Base-by-base conservation (phyloP, 2,797 vertebrate species). In the Eurystomus glaucurus region DNA sequence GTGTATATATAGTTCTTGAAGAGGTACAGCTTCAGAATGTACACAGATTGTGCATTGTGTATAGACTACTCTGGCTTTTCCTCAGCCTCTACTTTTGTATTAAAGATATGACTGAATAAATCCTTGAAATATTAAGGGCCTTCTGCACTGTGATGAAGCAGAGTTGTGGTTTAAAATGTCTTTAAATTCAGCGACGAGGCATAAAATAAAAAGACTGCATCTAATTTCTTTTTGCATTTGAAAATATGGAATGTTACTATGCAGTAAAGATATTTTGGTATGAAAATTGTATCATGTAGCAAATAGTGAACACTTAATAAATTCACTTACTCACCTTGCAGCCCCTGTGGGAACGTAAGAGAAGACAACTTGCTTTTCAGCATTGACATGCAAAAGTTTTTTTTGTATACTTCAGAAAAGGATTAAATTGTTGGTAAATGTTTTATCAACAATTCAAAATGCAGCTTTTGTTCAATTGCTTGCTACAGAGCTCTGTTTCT, bases 71-170 rank as follows among this genome's bases (percentile, higher is more conserved):
- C 92, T 92, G 95, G 94, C 93, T 96, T 96, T 94, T 96, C 94
- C 88, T 95, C 88, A 90, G 86, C 96, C 94, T 97, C 97, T 95
- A 93, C 90, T 97, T 98, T 97, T 97, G 71, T 98, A 97, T 96
- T 96, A 95, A 93, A 96, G 79, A 84, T 85, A 96, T 58, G 86
- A 92, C 94, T 97, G 94, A 97, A 90, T 96, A 96, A 97, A 97
- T 95, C 92, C 85, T 97, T 94, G 80, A 96, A 96, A 81, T 97
- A 85, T 65, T 95, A 97, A 95, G 93, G 94, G 96, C 97, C 97
- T 96, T 95, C 97, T 96, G 94, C 97, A 97, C 96, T 98, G 96
- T 98, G 97, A 97, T 97, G 85, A 94, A 97, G 94, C 91, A 96
- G 97, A 98, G 92, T 96, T 94, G 88, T 85, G 75, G 93, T 96